Base-by-base conservation (phyloP, 2,113 vertebrate genomes). In the Macrotis lagotis region DNA sequence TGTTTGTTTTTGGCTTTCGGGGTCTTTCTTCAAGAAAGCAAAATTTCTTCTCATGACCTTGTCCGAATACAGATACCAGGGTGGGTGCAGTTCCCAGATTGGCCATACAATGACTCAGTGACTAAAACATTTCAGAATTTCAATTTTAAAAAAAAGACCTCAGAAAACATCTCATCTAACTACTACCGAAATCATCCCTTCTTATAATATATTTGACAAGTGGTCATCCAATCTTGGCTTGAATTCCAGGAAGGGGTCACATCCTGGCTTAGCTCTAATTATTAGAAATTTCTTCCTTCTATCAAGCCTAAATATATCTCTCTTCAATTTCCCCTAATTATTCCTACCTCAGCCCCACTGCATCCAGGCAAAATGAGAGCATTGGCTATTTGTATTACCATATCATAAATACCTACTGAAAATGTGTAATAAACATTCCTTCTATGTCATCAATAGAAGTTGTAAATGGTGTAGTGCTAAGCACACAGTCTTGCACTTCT, bases 81-180 rank as follows among this genome's bases (percentile, higher is more conserved):
- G 16, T 90, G n/a, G 44, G 49, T n/a, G 22, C 28, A 93, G 10
- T 94, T 97, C 28, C 37, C n/a, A 91, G 55, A 91, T 31, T 48
- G 96, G 74, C 93, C 74, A 89, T 22, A 95, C 31, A 19, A 7
- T 96, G 55, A 88, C 26, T 50, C 66, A 44, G n/a, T 22, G 66
- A 83, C n/a, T 83, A 83, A 83, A 83, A 24, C 66, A 83, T 44
- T 83, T 44, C 19, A 44, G 5, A 74, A 74, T 74, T 74, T 44
- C 66, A 16, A 16, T 44, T 74, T 44, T 74, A 74, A 74, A 74
- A 74, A 74, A n/a, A 37, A 44, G 55, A 66, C 10, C 5, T n/a
- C 37, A n/a, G 19, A 44, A 83, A 83, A 83, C 31, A 66, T 37
- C 19, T n/a, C 16, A 22, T 8, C 37, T 44, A 22, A 44, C 66